Percentiles rank a stretch among this genome's conserved stretches.
Conservation (phyloP, 1,140 invertebrate genomes). For the Drosophila micromelanica region DNA sequence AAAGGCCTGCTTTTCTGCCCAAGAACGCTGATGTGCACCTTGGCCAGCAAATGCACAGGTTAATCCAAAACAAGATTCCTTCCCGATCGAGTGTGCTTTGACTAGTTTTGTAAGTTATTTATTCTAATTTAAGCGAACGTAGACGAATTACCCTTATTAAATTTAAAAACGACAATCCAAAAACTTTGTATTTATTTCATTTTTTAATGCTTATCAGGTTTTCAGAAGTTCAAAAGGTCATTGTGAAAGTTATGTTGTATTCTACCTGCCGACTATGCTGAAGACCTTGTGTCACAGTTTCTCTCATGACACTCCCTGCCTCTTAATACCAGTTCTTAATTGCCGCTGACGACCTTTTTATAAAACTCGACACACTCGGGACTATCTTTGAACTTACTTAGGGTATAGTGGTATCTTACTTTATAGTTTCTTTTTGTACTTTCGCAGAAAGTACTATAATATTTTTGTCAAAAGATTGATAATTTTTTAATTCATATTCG, state of each 20-base stretch:
- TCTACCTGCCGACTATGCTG: slow-evolving; percentile 16
- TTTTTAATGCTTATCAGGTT: slow-evolving; percentile 13
- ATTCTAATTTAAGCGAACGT: slow-evolving; percentile 57
- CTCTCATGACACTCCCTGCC: slow-evolving; percentile 22
- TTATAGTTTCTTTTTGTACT: too few relatives aligned
- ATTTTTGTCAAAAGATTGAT: too few relatives aligned
- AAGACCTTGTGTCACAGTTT: slow-evolving; percentile 49
- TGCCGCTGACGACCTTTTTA: slow-evolving; percentile 18
- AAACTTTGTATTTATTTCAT: slow-evolving; percentile 4
- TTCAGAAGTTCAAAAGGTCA: slow-evolving; percentile 18
- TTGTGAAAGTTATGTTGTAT: slow-evolving; percentile 55
- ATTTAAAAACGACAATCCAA: slow-evolving; percentile 8
- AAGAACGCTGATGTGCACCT: slow-evolving; percentile 71
- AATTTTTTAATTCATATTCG: too few relatives aligned
- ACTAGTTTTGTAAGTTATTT: slow-evolving; percentile 62
- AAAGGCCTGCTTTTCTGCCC: slow-evolving; percentile 78
- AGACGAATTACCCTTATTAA: slow-evolving; percentile 44
- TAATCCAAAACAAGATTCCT: slow-evolving; percentile 6
- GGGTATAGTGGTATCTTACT: too few relatives aligned
- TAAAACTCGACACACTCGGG: slow-evolving; percentile 12
- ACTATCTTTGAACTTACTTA: not conserved
- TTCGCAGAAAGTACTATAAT: too few relatives aligned
- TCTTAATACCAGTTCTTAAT: slow-evolving; percentile 37
- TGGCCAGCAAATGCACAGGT: slow-evolving; percentile 69
- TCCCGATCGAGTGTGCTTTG: not conserved